These are phyloP conservation scores for Uloborus plumipes DNA, from an alignment of 2,888 invertebrate species.

Conservation along the genomic window DNA sequence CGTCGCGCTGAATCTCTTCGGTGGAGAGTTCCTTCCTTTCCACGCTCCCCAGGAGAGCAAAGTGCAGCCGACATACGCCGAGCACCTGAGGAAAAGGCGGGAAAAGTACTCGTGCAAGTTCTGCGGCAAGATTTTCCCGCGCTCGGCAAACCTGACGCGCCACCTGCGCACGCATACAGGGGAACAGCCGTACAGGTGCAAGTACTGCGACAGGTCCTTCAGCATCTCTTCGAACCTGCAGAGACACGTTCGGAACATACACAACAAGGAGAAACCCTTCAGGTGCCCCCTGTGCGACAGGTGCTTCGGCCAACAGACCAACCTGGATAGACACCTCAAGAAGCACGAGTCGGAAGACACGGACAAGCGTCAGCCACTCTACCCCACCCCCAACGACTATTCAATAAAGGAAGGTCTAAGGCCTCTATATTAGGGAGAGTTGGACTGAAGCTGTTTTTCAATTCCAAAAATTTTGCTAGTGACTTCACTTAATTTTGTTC, in stretches of 20 bases:
- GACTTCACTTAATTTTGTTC: too few relatives aligned
- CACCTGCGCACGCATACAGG: conserved; percentile 98
- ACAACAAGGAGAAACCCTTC: conserved; percentile 97
- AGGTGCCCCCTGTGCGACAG: conserved; percentile 95
- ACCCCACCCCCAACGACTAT: conserved; percentile 72
- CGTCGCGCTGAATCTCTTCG: conserved; percentile 76
- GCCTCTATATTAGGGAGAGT: too few relatives aligned
- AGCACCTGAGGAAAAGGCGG: conserved; percentile 75
- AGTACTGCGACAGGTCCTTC: conserved; percentile 97
- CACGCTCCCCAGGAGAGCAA: conserved; percentile 63
- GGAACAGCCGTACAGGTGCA: conserved; percentile 97
- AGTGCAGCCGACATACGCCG: conserved; percentile 69
- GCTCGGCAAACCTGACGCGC: conserved; percentile 96
- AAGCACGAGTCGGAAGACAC: conserved; percentile 90
- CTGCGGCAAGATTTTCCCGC: conserved; percentile 96
- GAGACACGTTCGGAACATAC: conserved; percentile 98
- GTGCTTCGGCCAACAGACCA: conserved; percentile 98
- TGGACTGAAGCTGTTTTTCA: too few relatives aligned
- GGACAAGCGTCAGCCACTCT: conserved; percentile 70
- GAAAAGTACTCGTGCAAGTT: conserved; percentile 97
- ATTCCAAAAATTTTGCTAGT: too few relatives aligned
- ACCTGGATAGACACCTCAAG: conserved; percentile 95
- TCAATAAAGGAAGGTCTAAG: conserved; percentile 73
- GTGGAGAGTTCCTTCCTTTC: conserved; percentile 66
- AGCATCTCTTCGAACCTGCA: conserved; percentile 98